A percentile compares a stretch with the other conserved stretches of the same genome.
Conservation (phyloP, 2,113 vertebrate genomes). For the Carlito syrichta region DNA sequence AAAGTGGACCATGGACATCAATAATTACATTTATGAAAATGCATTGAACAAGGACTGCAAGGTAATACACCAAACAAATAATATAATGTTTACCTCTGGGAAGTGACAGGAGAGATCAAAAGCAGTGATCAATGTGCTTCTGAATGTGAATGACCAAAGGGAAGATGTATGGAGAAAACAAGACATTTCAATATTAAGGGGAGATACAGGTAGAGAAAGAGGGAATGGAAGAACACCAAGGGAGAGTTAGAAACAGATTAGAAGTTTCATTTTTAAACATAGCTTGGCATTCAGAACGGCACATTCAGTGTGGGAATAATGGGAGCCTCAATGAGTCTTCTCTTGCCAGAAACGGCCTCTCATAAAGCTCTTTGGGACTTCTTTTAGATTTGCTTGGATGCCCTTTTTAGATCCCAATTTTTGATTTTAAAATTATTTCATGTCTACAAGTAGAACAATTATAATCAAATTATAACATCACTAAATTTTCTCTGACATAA, state of each 20-base stretch:
- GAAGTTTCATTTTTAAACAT: neutral
- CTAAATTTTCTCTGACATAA: neutral
- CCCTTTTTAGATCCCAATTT: neutral
- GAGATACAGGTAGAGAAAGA: neutral
- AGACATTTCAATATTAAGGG: neutral
- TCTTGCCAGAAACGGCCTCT: neutral
- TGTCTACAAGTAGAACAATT: neutral
- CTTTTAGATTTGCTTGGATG: neutral
- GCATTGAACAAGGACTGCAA: neutral
- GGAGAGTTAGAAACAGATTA: neutral
- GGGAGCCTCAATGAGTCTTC: neutral
- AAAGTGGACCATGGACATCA: neutral
- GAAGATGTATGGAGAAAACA: neutral
- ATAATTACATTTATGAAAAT: neutral
- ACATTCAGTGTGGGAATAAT: accelerated
- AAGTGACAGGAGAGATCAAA: neutral
- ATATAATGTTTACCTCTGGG: neutral
- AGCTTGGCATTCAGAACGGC: neutral
- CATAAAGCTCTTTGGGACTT: neutral
- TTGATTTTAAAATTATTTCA: neutral
- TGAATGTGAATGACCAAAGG: neutral
- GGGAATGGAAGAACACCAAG: neutral
- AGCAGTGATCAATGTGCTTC: too few relatives aligned
- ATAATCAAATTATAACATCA: neutral
- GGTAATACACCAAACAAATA: neutral